These are phyloP conservation scores for Caerostris extrusa DNA, from an alignment of 1,140 invertebrate genomes.

Conservation along the genomic window DNA sequence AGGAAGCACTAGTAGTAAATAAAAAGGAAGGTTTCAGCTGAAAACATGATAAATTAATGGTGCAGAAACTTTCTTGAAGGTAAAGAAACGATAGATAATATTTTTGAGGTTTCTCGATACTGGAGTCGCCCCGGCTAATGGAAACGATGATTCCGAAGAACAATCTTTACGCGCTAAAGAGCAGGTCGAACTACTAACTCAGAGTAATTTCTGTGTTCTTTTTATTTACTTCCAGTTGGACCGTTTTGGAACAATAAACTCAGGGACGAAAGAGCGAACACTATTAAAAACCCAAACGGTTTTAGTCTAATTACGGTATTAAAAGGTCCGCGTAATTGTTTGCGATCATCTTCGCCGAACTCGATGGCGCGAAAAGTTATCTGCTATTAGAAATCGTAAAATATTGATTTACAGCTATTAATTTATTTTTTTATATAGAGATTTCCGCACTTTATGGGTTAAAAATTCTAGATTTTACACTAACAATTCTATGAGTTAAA, in stretches of 20 bases:
- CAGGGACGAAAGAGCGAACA: background rate
- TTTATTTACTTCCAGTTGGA: conserved; percentile 62
- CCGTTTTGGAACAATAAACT: conserved; percentile 43
- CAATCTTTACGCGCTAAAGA: conserved; percentile 57
- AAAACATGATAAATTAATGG: conserved; percentile 69
- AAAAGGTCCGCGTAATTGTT: conserved; percentile 47
- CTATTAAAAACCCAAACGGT: background rate
- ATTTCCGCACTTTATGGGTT: too few species aligned
- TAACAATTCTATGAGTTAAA: too few species aligned
- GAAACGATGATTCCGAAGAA: conserved; percentile 28
- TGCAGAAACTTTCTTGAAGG: conserved; percentile 61
- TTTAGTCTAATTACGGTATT: background rate
- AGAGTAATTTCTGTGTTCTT: conserved; percentile 61
- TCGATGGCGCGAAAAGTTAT: too few species aligned
- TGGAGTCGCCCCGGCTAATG: conserved; percentile 23
- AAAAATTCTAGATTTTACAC: too few species aligned
- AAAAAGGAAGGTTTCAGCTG: background rate
- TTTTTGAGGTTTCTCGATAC: conserved; percentile 43
- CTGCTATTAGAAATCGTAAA: too few species aligned
- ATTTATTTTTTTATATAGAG: too few species aligned
- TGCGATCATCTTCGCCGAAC: background rate
- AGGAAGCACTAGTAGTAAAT: conserved; percentile 18
- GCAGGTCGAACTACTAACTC: conserved; percentile 44
- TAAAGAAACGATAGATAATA: conserved; percentile 60
- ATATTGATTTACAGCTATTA: too few species aligned